Evolutionary conservation across 2,888 invertebrate species (phyloP), one percentile per base, ranked within the genome.

Genomic region (Papilio demoleus): DNA sequence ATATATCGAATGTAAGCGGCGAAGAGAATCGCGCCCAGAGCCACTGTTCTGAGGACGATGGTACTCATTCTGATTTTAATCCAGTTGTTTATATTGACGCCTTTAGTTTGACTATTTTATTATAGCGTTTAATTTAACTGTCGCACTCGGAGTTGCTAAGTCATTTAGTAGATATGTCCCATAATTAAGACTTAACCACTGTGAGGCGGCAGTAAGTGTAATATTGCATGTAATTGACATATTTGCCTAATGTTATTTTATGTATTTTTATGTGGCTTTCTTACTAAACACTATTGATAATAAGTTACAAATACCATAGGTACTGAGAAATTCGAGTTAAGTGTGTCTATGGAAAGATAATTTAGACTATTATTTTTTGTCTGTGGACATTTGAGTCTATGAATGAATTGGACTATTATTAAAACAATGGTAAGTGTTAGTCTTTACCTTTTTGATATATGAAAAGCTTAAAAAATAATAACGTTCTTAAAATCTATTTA

Each of bases 1-100:
- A 86, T 73, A 82, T 88, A 74, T 77, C 84, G 75, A 86, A 86
- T 85, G 79, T 87, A 81, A 80, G 81, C 85, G 75, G 84, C 75
- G 87, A 84, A 74, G 86, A 83, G 71, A 80, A 77, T 79, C 84
- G 82, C 71, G 80, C 75, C 76, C 86, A 84, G 77, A 81, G 79
- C 76, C 81, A 81, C 73, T 83, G 77, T 83, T 77, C 79, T 71
- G 85, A 86, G 71, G 87, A 90, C 71, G 84, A 88, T 80, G 88
- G 89, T 90, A 90, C 76, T 86, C 79, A 79, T 73, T 77, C 70
- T 76, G 70, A 75, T 77, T 79, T 72, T 70, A 69, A 71, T 68
- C 14, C 58, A 72, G 61, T 65, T 60, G 63, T 65, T 53, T 60
- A 3, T n/a, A 60, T 40, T 42, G 24, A 12, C n/a, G 27, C 17